Base-by-base conservation (phyloP, 2,888 invertebrate species). In the Pterostichus madidus region DNA sequence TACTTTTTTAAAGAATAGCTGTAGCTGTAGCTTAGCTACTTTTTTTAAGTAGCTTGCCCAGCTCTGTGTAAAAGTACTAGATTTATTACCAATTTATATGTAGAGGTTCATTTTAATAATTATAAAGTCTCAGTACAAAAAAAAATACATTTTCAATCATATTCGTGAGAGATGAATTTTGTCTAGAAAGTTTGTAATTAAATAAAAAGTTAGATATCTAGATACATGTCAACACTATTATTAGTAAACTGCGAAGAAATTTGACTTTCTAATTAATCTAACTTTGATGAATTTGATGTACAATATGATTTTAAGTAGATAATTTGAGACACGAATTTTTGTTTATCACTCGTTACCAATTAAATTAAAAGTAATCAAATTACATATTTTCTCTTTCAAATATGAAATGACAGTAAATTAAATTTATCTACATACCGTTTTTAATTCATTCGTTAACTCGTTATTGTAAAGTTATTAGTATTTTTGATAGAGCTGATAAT, bases 201-300 rank as follows among this genome's bases (percentile, higher is more conserved):
- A 44, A 61, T 44, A 79, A 79, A 59, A 49, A 61, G 24, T 31
- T 75, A 61, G 24, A 17, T 75, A 24, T 46, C 46, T 64, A 31
- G 61, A 24, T 44, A 44, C 61, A 79, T 39, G 31, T 59, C 56
- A 39, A 56, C 46, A 17, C 52, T 78, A 56, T 32, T 59, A 59
- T n/a, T 59, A 59, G 59, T 64, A 31, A 59, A 64, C 35, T 46
- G 11, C 15, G 31, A 59, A 79, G 24, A 61, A 61, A 79, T 79
- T 79, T 17, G 46, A 52, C 78, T 79, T 79, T 79, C 78, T 79
- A 79, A 79, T 64, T 79, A 79, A 46, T 64, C 24, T 64, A 64
- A 64, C 64, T 32, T 32, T 35, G 64, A 64, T 64, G 64, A 35
- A 64, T 64, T 64, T 11, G 10, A 64, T 0, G 13, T 13, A 39